A percentile compares a stretch with the other conserved stretches of the same genome.
These are phyloP conservation scores for Rutilus rutilus DNA, from an alignment of 2,113 vertebrate species.

Conservation along the genomic window DNA sequence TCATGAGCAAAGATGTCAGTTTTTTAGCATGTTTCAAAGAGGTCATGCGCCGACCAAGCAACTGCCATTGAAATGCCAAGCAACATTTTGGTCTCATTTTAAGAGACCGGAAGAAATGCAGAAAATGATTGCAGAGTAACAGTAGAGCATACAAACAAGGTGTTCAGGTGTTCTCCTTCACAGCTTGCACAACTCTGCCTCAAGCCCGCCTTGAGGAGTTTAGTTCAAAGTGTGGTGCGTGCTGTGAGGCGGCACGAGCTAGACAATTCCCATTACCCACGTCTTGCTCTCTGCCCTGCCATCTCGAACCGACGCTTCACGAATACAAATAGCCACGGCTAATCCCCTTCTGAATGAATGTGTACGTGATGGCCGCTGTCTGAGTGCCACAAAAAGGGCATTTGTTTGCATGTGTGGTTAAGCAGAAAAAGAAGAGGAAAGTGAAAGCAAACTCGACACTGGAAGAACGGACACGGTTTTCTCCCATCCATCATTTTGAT, in stretches of 20 bases:
- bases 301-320: conserved; percentile 55
- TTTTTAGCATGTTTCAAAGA: neutral
- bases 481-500: conserved; percentile 65
- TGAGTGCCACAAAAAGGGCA: conserved; percentile 53
- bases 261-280: conserved; percentile 71
- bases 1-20: neutral
- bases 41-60: neutral
- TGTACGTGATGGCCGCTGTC: conserved; percentile 49
- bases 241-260: conserved; percentile 56
- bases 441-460: neutral
- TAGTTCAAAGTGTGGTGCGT: conserved; percentile 61
- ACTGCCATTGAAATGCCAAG: neutral
- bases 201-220: conserved; percentile 52
- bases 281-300: conserved; percentile 64
- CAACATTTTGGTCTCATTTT: neutral
- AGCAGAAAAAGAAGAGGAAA: neutral
- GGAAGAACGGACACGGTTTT: conserved; percentile 53
- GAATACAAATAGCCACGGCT: conserved; percentile 68
- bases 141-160: conserved; percentile 35
- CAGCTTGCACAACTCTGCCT: conserved; percentile 49
- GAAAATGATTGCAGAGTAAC: neutral
- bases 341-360: conserved; percentile 44
- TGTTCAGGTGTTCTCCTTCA: conserved; percentile 61
- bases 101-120: neutral
- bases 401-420: conserved; percentile 16